Percentiles rank a stretch among this genome's conserved stretches.
These are phyloP conservation scores for Kradibia gibbosae DNA, from an alignment of 1,140 invertebrate species.

Conservation along the genomic window DNA sequence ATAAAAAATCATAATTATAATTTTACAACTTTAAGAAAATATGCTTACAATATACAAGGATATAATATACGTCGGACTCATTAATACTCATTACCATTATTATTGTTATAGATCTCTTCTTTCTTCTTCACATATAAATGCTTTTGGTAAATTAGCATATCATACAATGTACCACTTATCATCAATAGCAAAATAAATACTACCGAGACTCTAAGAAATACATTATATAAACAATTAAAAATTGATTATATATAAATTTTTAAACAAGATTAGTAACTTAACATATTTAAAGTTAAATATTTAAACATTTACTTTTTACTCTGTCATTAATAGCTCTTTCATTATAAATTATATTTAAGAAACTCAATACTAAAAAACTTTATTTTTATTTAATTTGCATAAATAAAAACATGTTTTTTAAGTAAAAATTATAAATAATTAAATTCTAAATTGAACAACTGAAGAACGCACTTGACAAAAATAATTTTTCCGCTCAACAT, in stretches of 20 bases:
- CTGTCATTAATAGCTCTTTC: no score
- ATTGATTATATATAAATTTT: no score
- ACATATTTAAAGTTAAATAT: no score
- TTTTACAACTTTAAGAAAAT: not conserved
- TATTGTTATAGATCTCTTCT: conserved; percentile 53
- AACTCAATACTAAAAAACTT: no score
- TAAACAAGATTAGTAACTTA: no score
- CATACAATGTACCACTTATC: conserved; percentile 60
- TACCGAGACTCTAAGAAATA: conserved; percentile 52
- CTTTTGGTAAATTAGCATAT: conserved; percentile 58
- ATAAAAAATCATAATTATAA: not conserved
- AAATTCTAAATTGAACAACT: not conserved
- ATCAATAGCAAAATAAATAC: conserved; percentile 44
- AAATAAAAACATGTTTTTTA: no score
- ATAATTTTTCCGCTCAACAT: conserved; percentile 48
- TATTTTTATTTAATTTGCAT: no score
- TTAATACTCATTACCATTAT: conserved; percentile 49
- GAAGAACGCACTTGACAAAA: conserved; percentile 48
- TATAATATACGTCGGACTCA: not conserved
- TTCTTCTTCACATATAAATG: not conserved
- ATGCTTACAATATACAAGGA: not conserved
- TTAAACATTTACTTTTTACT: no score
- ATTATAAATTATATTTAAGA: no score
- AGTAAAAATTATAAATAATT: no score
- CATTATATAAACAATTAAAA: not conserved